Conservation (phyloP, 1,140 invertebrate genomes). For the Rhizoglyphus robini region DNA sequence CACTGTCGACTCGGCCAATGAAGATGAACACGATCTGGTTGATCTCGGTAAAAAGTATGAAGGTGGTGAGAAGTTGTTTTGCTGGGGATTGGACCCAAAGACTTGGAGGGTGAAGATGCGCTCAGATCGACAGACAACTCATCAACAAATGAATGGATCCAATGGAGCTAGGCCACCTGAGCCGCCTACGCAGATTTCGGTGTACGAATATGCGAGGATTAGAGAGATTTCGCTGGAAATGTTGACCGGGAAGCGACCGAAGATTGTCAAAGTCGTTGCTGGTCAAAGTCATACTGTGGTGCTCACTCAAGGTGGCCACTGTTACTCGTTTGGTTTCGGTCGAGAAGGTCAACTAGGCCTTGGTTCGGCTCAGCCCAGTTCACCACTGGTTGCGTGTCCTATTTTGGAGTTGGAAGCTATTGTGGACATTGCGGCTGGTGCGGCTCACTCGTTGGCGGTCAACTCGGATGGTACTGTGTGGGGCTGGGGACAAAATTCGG, state of each 20-base stretch:
- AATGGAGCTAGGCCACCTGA: no score
- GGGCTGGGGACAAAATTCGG: constrained; percentile 49
- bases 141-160: not conserved
- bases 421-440: constrained; percentile 31
- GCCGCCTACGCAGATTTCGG: not conserved
- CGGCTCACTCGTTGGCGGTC: constrained; percentile 33
- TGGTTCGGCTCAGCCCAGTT: constrained; percentile 27
- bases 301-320: constrained; percentile 46
- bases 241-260: no score
- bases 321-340: constrained; percentile 55
- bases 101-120: constrained; percentile 12
- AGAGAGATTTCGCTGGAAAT: constrained; percentile 4
- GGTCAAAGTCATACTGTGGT: constrained; percentile 52
- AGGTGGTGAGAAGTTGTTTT: not conserved
- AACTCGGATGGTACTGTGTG: constrained; percentile 35
- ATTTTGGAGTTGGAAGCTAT: constrained; percentile 11
- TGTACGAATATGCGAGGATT: constrained; percentile 2
- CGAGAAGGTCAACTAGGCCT: constrained; percentile 55
- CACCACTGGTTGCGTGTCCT: not conserved
- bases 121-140: not conserved
- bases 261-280: constrained; percentile 42
- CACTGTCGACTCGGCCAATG: not conserved
- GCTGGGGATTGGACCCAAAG: constrained; percentile 14
- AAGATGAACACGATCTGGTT: not conserved
- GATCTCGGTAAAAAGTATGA: not conserved